Conservation (phyloP, 2,888 invertebrate species). For the Cephus pulcher region DNA sequence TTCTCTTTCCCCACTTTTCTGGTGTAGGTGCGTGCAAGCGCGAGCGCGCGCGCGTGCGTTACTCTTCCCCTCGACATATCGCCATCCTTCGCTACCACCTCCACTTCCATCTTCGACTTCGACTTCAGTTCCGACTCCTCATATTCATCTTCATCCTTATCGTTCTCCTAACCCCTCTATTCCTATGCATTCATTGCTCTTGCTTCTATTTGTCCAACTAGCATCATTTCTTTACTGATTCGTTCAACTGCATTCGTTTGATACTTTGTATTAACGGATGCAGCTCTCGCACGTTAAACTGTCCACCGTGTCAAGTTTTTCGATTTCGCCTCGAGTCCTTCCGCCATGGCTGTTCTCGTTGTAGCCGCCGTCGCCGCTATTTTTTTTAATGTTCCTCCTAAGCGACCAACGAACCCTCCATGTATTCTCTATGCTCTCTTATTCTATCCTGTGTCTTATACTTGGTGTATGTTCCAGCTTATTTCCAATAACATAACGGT, state of each 20-base stretch:
- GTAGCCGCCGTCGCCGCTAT: neutral
- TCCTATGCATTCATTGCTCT: constrained; percentile 18
- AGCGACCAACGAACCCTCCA: neutral
- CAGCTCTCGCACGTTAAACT: neutral
- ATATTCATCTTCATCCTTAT: constrained; percentile 23
- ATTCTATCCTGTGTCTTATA: neutral
- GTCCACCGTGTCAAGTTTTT: neutral
- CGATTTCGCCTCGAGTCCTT: neutral
- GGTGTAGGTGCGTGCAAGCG: neutral
- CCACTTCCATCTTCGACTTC: constrained; percentile 14
- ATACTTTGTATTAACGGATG: neutral
- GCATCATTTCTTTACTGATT: neutral
- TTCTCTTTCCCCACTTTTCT: constrained; percentile 17
- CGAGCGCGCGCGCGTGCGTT: neutral
- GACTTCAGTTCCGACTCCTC: constrained; percentile 28
- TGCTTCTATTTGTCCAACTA: neutral
- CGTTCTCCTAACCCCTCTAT: constrained; percentile 16
- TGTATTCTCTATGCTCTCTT: neutral
- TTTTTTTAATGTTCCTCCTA: neutral
- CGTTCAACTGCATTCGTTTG: neutral
- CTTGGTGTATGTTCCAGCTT: neutral
- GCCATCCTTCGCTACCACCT: constrained; percentile 1
- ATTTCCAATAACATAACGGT: neutral
- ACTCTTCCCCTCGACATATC: constrained; percentile 1
- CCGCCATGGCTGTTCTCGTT: neutral